These are phyloP conservation scores for Rhingia campestris DNA, from an alignment of 2,888 invertebrate species.

Conservation along the genomic window DNA sequence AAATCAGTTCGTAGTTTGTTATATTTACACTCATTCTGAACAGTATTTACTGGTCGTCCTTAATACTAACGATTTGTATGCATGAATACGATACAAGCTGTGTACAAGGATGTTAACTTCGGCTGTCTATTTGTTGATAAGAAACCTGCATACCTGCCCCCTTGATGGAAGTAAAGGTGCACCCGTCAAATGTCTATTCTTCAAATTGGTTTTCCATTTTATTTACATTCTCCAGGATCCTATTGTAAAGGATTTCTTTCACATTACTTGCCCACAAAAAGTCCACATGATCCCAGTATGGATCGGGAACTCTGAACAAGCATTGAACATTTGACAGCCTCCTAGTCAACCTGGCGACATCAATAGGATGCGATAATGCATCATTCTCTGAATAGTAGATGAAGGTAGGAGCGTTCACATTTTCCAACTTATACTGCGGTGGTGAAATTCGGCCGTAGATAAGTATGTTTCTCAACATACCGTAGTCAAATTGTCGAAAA, in stretches of 20 bases:
- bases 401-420: slow-evolving; percentile 78
- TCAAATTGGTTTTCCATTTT: slow-evolving; percentile 33
- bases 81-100: too few species aligned
- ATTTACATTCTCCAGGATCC: slow-evolving; percentile 76
- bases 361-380: slow-evolving; percentile 76
- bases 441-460: slow-evolving; percentile 79
- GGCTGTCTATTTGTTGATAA: too few species aligned
- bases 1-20: too few species aligned
- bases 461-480: slow-evolving; percentile 78
- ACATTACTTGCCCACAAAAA: slow-evolving; percentile 78
- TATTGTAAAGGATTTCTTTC: slow-evolving; percentile 78
- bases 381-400: slow-evolving; percentile 80
- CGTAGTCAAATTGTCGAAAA: slow-evolving; percentile 81
- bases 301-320: slow-evolving; percentile 76
- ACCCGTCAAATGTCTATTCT: too few species aligned
- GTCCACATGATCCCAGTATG: slow-evolving; percentile 79
- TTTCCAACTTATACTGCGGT: slow-evolving; percentile 79
- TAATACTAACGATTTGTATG: too few species aligned
- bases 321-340: slow-evolving; percentile 75
- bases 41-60: too few species aligned
- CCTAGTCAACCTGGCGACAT: slow-evolving; percentile 76
- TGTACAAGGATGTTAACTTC: too few species aligned
- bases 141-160: too few species aligned
- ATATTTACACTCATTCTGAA: too few species aligned
- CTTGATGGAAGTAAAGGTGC: too few species aligned